phyloP scores from a whole-genome alignment of 2,888 invertebrate genomes.

The Hirudinaria manillensis region DNA sequence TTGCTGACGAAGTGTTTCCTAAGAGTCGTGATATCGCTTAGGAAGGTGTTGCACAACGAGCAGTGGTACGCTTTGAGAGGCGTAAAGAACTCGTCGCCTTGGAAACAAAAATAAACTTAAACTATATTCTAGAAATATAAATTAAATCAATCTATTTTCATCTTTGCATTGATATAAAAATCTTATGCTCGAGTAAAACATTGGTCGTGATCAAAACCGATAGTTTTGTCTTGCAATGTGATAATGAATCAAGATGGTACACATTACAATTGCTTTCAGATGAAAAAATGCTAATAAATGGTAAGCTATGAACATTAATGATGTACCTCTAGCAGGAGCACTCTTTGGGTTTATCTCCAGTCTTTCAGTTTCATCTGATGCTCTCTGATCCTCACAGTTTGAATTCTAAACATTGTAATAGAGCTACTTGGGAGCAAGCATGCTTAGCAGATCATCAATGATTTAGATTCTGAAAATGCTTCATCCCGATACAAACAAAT shows the following conservation, averaged over 20 bases:
- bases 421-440: no score
- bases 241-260: no score
- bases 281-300: not conserved
- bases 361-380: not conserved
- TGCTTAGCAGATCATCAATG: no score
- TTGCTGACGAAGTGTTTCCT: constrained; percentile 24
- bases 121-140: not conserved
- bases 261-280: no score
- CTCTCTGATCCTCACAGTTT: not conserved
- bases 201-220: not conserved
- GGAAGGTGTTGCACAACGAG: constrained; percentile 30
- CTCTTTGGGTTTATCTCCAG: not conserved
- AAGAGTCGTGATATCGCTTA: constrained; percentile 15
- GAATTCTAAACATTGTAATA: no score
- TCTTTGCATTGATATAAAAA: no score
- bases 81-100: constrained; percentile 31
- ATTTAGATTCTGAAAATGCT: no score
- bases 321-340: constrained; percentile 13
- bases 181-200: no score
- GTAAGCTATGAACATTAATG: not conserved
- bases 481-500: no score
- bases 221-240: no score
- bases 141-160: not conserved
- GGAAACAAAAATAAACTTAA: not conserved
- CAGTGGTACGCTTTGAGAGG: constrained; percentile 31